A percentile compares a stretch with the other conserved stretches of the same genome.
phyloP scores from a whole-genome alignment of 92 coral and sea anemone genomes.

The Diadumene lineata region DNA sequence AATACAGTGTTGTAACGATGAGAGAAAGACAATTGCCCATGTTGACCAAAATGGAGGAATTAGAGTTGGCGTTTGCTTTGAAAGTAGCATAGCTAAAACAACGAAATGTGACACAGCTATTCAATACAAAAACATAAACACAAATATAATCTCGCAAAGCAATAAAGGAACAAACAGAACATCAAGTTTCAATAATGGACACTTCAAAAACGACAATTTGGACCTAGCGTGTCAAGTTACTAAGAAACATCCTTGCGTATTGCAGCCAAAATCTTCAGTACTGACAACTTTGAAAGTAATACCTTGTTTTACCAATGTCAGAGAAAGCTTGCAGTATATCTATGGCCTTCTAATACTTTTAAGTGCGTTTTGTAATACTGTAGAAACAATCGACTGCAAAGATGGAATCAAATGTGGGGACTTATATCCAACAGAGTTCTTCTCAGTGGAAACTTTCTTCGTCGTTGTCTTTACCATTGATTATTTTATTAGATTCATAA shows the following conservation, averaged over 20 bases:
- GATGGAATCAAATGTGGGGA: conserved; percentile 54
- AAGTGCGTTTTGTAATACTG: conserved; percentile 68
- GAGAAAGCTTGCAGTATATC: conserved; percentile 17
- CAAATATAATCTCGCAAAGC: too few relatives aligned
- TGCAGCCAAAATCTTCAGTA: background rate
- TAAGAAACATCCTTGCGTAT: background rate
- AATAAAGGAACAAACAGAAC: background rate
- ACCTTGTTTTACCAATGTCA: too few relatives aligned
- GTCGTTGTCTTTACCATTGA: conserved; percentile 76
- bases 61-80: too few relatives aligned
- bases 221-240: too few relatives aligned
- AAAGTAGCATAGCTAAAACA: too few relatives aligned
- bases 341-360: conserved; percentile 71
- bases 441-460: conserved; percentile 60
- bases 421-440: conserved; percentile 32
- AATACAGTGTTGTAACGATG: too few relatives aligned
- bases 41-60: too few relatives aligned
- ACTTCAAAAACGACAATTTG: background rate
- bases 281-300: too few relatives aligned
- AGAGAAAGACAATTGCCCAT: too few relatives aligned
- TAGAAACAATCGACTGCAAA: conserved; percentile 77
- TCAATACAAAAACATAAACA: too few relatives aligned
- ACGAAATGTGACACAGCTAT: too few relatives aligned
- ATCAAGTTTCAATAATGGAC: background rate
- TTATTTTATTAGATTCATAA: conserved; percentile 53